These are phyloP conservation scores for Melitaea athalia DNA, from an alignment of 2,888 invertebrate species.

Conservation along the genomic window DNA sequence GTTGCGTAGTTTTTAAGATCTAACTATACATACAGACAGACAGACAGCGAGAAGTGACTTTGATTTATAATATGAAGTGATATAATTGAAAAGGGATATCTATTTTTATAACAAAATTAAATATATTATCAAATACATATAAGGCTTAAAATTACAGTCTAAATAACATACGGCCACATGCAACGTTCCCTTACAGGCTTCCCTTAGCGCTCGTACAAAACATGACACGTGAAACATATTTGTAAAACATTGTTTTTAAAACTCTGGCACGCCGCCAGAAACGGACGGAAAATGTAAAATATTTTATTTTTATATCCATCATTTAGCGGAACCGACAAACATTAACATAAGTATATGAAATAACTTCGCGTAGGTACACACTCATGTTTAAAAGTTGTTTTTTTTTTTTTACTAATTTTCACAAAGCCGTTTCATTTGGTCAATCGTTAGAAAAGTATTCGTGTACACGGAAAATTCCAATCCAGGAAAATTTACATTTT, in stretches of 20 bases:
- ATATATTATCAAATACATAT: background rate
- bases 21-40: too few relatives aligned
- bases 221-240: slow-evolving; percentile 36
- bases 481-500: background rate
- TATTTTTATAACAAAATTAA: background rate
- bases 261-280: slow-evolving; percentile 43
- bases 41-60: too few relatives aligned
- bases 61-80: too few relatives aligned
- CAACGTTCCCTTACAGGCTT: background rate
- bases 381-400: slow-evolving; percentile 7
- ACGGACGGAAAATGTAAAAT: slow-evolving; percentile 37
- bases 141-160: background rate
- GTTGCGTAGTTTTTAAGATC: too few relatives aligned
- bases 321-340: slow-evolving; percentile 33
- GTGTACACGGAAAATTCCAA: background rate
- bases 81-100: too few relatives aligned
- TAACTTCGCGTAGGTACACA: slow-evolving; percentile 11
- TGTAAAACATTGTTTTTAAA: slow-evolving; percentile 40
- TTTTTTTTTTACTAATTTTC: slow-evolving; percentile 8
- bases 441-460: slow-evolving; percentile 13
- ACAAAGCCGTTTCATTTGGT: slow-evolving; percentile 6
- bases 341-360: slow-evolving; percentile 33
- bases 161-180: slow-evolving; percentile 1
- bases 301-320: slow-evolving; percentile 43
- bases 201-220: slow-evolving; percentile 28